Conservation (phyloP, 1,140 invertebrate species). For the Galendromus occidentalis region DNA sequence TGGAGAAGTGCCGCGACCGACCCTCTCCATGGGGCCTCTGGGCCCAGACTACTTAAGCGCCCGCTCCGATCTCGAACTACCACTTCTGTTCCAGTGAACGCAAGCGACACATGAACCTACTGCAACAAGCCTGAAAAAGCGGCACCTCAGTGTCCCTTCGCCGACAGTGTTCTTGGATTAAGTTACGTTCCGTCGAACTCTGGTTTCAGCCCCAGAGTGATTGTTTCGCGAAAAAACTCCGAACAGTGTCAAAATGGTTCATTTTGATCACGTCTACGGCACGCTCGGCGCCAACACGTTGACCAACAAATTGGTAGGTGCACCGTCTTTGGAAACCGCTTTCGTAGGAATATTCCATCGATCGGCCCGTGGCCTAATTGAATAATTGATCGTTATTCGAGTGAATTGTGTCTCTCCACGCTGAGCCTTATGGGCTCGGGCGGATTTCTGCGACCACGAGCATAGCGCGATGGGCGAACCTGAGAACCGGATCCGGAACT, state of each 20-base stretch:
- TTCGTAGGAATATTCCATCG: not conserved
- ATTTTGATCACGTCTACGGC: not conserved
- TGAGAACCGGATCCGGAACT: not conserved
- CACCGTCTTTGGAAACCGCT: too few species aligned
- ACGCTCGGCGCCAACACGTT: not conserved
- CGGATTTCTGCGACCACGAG: not conserved
- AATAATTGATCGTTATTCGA: not conserved
- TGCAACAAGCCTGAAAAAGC: not conserved
- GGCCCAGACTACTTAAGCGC: not conserved
- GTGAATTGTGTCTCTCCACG: not conserved
- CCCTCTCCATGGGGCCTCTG: conserved; percentile 8
- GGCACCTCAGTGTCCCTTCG: not conserved
- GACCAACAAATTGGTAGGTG: not conserved
- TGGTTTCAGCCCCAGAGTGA: not conserved
- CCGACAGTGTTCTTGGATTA: not conserved
- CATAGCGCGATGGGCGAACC: not conserved
- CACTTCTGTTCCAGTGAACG: not conserved
- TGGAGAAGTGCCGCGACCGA: not conserved
- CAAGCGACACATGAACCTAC: not conserved
- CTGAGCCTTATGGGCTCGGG: not conserved
- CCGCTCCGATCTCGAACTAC: not conserved
- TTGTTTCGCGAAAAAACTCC: not conserved
- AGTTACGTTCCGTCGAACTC: not conserved
- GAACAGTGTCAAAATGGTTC: conserved; percentile 6
- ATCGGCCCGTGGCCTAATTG: not conserved